Evolutionary conservation across 1,140 invertebrate species (phyloP), one percentile per base, ranked within the genome.

Genomic region (Sinella curviseta): DNA sequence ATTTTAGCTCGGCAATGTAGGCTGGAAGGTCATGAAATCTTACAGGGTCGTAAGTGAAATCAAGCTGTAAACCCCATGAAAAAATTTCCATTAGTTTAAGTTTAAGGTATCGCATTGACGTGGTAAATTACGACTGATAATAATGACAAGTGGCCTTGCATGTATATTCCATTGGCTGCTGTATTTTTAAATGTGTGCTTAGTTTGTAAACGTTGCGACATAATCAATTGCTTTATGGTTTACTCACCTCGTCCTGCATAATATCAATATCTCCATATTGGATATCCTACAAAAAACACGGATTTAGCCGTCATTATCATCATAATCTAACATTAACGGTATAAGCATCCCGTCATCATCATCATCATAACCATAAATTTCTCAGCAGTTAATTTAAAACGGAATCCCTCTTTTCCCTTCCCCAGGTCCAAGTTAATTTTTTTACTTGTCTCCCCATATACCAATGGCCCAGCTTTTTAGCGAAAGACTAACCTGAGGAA

Each of bases 251-350:
- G 39, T 85, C 83, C 35, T 85, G 81, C 85, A 87, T 86, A 77
- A 84, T 85, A 75, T 85, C 85, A 70, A 86, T 85, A 55, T 86
- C 85, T 16, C 86, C 86, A 80, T 87, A 89, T 84, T 90, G 89
- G 0, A 89, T 88, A 84, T 90, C 89, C 39, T 48, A 48, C 8
- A 48, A 48, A 48, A 20, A 14, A 70, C 4, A n/a, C n/a, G n/a
- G n/a, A n/a, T n/a, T n/a, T n/a, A n/a, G n/a, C n/a, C n/a, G n/a
- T n/a, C n/a, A n/a, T n/a, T n/a, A n/a, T n/a, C n/a, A n/a, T n/a
- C n/a, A n/a, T n/a, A n/a, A n/a, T n/a, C n/a, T n/a, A n/a, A n/a
- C n/a, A n/a, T n/a, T n/a, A n/a, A n/a, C n/a, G n/a, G n/a, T n/a
- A n/a, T n/a, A n/a, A n/a, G n/a, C n/a, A n/a, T n/a, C n/a, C n/a